Evolutionary conservation across 2,888 invertebrate genomes (phyloP).

Genomic region (Alsophila aescularia): DNA sequence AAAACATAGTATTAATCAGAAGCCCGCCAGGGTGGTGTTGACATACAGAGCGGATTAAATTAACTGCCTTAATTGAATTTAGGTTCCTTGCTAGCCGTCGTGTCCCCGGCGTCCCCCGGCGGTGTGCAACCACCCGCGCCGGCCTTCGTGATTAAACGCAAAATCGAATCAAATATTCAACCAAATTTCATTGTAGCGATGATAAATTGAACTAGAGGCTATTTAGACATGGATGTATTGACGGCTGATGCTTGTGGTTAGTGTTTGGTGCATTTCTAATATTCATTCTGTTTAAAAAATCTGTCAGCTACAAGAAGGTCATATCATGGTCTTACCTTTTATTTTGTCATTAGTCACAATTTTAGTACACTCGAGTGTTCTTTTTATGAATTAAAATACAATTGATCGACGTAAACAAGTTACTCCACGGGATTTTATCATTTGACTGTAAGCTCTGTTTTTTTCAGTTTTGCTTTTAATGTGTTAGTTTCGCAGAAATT

Average conservation of each 20-base stretch:
- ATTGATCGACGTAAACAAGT: too few species aligned
- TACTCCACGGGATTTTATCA: too few species aligned
- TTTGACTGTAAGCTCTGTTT: too few species aligned
- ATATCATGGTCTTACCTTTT: too few species aligned
- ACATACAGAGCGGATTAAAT: slow-evolving; percentile 81
- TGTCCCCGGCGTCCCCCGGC: slow-evolving; percentile 58
- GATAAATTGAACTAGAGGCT: slow-evolving; percentile 33
- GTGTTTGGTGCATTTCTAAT: too few species aligned
- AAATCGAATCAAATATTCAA: slow-evolving; percentile 48
- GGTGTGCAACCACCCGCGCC: slow-evolving; percentile 37
- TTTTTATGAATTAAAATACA: too few species aligned
- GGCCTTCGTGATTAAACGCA: slow-evolving; percentile 43
- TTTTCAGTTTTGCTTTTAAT: too few species aligned
- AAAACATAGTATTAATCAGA: slow-evolving; percentile 64
- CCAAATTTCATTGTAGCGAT: slow-evolving; percentile 38
- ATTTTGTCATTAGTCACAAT: too few species aligned
- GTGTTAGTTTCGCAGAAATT: too few species aligned
- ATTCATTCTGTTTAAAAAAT: too few species aligned
- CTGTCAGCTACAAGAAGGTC: too few species aligned
- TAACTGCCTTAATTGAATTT: slow-evolving; percentile 84
- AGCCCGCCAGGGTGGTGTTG: slow-evolving; percentile 66
- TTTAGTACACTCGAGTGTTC: too few species aligned
- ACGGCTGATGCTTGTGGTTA: background rate
- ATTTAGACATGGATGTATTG: slow-evolving; percentile 22
- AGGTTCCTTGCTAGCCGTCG: slow-evolving; percentile 79